Base-by-base conservation (phyloP, 2,113 vertebrate genomes). In the Paralichthys olivaceus region DNA sequence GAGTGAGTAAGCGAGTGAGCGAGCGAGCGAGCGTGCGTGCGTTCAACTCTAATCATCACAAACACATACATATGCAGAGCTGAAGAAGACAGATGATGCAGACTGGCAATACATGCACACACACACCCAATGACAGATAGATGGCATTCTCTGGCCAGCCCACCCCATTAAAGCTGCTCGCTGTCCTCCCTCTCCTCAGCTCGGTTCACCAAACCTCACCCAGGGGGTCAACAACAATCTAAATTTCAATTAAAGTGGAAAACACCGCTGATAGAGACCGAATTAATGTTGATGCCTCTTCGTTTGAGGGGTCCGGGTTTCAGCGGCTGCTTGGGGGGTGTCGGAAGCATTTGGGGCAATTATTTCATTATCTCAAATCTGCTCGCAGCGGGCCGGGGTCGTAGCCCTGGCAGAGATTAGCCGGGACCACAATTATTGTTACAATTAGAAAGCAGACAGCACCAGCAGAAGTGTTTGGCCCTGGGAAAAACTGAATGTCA, bases 341-440 rank as follows among this genome's bases (percentile, higher is more conserved):
- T 13, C 28, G 11, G 22, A 20, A 56, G 72, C 72, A 69, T 89
- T 91, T 83, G 82, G 77, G 60, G 69, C 79, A 89, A 92, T 93
- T 93, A 92, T 90, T 93, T 90, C 87, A 89, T 91, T 88, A 91
- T 92, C 86, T 85, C 64, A 79, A 89, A 89, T 91, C 82, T 73
- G 69, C 72, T 85, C 68, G 68, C 65, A 71, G 77, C 28, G 23
- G 74, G 63, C 67, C 32, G 25, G 72, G 87, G 84, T 91, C 74
- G 55, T 45, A 58, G 80, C 82, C 82, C 67, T 12, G 54, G 59
- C 60, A 34, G 34, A 89, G 89, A 91, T 92, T 90, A 92, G 80
- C 77, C 22, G 20, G 79, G 81, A 87, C 72, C 82, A 84, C 89
- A 93, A 92, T 93, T 93, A 92, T 91, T 89, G 78, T 84, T 86